phyloP scores from a whole-genome alignment of 2,888 invertebrate genomes.

The Aproaerema taeniolella region DNA sequence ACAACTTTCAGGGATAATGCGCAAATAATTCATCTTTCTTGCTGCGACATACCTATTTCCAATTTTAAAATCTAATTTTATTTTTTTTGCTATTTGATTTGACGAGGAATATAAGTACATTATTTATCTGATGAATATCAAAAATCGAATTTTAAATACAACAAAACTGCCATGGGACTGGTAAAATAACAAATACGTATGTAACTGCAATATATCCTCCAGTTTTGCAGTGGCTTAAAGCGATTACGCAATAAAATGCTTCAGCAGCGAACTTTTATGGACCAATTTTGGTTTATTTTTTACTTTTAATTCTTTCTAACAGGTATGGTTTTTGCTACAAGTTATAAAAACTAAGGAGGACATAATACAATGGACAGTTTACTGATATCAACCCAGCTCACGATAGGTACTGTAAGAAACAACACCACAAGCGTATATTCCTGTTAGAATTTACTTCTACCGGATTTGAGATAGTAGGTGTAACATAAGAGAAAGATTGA shows the following conservation, averaged over 20 bases:
- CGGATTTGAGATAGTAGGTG: too few species aligned
- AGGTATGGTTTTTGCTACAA: constrained; percentile 17
- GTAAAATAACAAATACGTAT: too few species aligned
- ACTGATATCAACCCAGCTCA: constrained; percentile 33
- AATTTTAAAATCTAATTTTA: too few species aligned
- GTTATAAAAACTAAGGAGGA: constrained; percentile 21
- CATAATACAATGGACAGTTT: constrained; percentile 27
- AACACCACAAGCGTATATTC: constrained; percentile 21
- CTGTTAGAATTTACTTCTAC: too few species aligned
- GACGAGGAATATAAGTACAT: too few species aligned
- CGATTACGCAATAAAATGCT: constrained; percentile 35
- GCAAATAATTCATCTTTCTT: neutral
- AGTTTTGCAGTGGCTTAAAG: constrained; percentile 25
- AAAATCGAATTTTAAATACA: too few species aligned
- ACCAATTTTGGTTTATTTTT: constrained; percentile 29
- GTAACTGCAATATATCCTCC: too few species aligned
- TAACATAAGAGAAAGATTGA: too few species aligned
- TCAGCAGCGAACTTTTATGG: constrained; percentile 26
- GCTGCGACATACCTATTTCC: too few species aligned
- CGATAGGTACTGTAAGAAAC: constrained; percentile 25
- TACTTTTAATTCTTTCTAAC: constrained; percentile 19
- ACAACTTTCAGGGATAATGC: constrained; percentile 25
- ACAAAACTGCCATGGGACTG: too few species aligned
- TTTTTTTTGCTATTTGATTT: too few species aligned
- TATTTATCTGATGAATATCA: too few species aligned